Evolutionary conservation across 2,888 invertebrate genomes (phyloP), one percentile per base, ranked within the genome.

Genomic region (Acleris cristana): DNA sequence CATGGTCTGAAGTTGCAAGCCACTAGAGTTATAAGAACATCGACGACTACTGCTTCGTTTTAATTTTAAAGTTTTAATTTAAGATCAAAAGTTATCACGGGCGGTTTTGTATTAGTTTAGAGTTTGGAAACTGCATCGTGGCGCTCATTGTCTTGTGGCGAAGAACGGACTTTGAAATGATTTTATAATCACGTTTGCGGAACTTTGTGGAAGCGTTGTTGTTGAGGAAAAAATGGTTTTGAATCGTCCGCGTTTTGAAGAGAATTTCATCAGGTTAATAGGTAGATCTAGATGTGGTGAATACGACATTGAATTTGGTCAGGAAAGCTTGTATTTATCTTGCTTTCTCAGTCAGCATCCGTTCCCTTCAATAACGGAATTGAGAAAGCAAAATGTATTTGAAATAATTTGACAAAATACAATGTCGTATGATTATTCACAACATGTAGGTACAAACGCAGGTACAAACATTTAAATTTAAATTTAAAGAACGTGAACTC

Each of bases 71-170:
- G 48, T 58, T 48, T 18, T 23, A 48, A 62, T 62, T 48, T 62
- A 67, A 67, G 48, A 58, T 63, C 18, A 52, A 67, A 53, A 66
- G 52, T 57, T 66, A 66, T 62, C 30, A 30, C 18, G 56, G 26
- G 26, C 56, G 54, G 56, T 56, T 66, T 66, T 57, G 18, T 61
- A 61, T 66, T 66, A 62, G 44, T 66, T 66, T 62, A 66, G 40
- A 58, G 58, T 67, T 67, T 6, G 62, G 34, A 58, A 66, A 67
- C 57, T 67, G 67, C 67, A 67, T 66, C 66, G 52, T 66, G 62
- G 62, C 58, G 48, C 40, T 63, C 53, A 54, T 67, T 67, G 57
- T 63, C 40, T 61, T 63, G 67, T 52, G 62, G 67, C 30, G 44
- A 66, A 56, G 51, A 66, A 54, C 58, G 58, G 62, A 63, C 57